A percentile compares a stretch with the other conserved stretches of the same genome.
phyloP scores from a whole-genome alignment of 2,113 vertebrate genomes.

The Hypanus sabinus region DNA sequence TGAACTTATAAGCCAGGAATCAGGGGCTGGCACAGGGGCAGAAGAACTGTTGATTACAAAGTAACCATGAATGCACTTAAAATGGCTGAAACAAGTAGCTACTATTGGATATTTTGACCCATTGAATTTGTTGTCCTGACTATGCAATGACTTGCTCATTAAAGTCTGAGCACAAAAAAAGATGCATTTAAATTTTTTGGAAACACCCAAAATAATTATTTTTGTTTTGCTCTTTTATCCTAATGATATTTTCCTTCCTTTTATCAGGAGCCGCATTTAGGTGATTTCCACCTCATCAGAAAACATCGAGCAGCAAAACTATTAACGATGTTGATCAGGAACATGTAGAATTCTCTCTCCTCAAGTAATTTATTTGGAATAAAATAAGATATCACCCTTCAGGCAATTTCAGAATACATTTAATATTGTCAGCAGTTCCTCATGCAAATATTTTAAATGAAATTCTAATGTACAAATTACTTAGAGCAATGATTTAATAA shows the following conservation, averaged over 20 bases:
- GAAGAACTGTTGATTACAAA: neutral
- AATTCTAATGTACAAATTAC: neutral
- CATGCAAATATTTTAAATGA: conserved; percentile 10
- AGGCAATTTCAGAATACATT: neutral
- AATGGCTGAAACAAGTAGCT: neutral
- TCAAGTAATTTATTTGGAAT: neutral
- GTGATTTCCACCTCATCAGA: conserved; percentile 9
- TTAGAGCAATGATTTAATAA: neutral
- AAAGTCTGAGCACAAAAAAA: no score
- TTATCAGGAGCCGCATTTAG: neutral
- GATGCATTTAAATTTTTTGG: neutral
- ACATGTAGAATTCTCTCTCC: neutral
- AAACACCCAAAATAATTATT: neutral
- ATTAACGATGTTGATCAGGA: neutral
- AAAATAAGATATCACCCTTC: neutral
- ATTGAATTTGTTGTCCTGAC: neutral
- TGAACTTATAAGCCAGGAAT: no score
- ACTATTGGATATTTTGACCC: neutral
- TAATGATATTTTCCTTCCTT: neutral
- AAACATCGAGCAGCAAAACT: neutral
- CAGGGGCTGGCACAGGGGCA: no score
- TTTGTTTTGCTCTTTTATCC: neutral
- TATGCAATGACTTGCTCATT: no score
- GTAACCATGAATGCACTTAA: neutral
- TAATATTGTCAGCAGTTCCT: conserved; percentile 9